phyloP scores from a whole-genome alignment of 2,113 vertebrate genomes.

The Phylloscopus trochiloides region DNA sequence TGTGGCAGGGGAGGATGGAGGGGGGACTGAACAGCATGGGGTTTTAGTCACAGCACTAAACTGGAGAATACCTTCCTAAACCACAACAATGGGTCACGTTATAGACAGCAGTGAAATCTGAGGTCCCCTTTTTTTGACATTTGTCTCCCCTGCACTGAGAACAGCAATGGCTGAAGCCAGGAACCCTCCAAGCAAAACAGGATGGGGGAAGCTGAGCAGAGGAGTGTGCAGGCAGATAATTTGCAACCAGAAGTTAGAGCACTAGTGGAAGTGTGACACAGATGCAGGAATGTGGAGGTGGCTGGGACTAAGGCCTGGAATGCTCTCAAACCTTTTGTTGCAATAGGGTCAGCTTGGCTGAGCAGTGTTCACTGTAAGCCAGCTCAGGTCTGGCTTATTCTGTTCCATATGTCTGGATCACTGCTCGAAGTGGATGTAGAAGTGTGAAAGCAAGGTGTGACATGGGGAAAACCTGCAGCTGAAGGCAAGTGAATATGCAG shows the following conservation, averaged over 20 bases:
- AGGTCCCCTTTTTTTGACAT: neutral
- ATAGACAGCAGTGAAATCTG: neutral
- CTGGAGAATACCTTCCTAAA: neutral
- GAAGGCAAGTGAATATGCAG: neutral
- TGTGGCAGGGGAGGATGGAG: neutral
- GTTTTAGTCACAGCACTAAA: neutral
- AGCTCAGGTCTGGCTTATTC: neutral
- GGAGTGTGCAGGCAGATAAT: neutral
- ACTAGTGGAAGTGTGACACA: rapidly evolving
- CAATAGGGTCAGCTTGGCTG: neutral
- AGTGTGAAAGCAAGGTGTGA: neutral
- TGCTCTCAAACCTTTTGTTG: neutral
- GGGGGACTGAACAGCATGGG: rapidly evolving
- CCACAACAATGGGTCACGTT: neutral
- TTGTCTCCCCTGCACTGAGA: neutral
- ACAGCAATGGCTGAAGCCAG: neutral
- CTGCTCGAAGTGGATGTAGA: rapidly evolving
- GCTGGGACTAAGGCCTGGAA: rapidly evolving
- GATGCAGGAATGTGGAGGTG: neutral
- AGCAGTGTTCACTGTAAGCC: neutral
- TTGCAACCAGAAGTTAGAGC: neutral
- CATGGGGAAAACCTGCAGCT: neutral
- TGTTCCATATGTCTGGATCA: neutral
- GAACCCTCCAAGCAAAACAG: neutral
- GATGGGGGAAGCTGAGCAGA: neutral